Percentiles rank a stretch among this genome's conserved stretches.
Conservation (phyloP, 2,888 invertebrate genomes). For the Boloria selene region DNA sequence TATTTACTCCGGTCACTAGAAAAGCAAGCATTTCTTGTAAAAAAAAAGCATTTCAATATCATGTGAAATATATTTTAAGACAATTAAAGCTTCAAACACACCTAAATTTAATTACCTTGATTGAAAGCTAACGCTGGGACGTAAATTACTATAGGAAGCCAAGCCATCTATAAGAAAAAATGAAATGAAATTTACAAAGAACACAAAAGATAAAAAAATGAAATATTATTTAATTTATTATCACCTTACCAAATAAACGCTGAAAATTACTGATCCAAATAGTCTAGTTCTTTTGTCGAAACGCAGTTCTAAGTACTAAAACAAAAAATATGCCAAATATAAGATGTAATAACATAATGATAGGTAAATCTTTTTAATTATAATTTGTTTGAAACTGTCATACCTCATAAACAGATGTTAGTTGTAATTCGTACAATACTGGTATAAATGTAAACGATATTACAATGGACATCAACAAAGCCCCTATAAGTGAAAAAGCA, state of each 20-base stretch:
- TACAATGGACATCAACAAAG: slow-evolving; percentile 83
- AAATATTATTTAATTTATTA: neutral
- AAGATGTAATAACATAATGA: slow-evolving; percentile 9
- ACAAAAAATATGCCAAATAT: slow-evolving; percentile 36
- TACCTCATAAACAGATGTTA: slow-evolving; percentile 90
- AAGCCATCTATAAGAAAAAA: slow-evolving; percentile 78
- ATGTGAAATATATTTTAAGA: neutral
- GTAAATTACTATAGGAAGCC: slow-evolving; percentile 88
- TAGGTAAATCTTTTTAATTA: neutral
- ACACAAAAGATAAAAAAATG: too few relatives aligned
- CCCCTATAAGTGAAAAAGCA: slow-evolving; percentile 83
- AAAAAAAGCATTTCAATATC: too few relatives aligned
- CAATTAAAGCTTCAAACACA: neutral
- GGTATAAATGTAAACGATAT: slow-evolving; percentile 85
- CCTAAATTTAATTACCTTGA: slow-evolving; percentile 76
- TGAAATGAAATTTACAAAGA: too few relatives aligned
- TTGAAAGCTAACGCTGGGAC: slow-evolving; percentile 88
- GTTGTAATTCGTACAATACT: slow-evolving; percentile 86
- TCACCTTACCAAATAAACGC: slow-evolving; percentile 83
- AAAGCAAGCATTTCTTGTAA: slow-evolving; percentile 41
- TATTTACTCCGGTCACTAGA: slow-evolving; percentile 88
- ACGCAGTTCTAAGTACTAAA: slow-evolving; percentile 85
- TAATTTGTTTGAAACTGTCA: slow-evolving; percentile 20
- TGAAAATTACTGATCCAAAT: slow-evolving; percentile 85
- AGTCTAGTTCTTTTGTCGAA: slow-evolving; percentile 85